Conservation (phyloP, 2,113 vertebrate genomes). For the Cynocephalus volans region DNA sequence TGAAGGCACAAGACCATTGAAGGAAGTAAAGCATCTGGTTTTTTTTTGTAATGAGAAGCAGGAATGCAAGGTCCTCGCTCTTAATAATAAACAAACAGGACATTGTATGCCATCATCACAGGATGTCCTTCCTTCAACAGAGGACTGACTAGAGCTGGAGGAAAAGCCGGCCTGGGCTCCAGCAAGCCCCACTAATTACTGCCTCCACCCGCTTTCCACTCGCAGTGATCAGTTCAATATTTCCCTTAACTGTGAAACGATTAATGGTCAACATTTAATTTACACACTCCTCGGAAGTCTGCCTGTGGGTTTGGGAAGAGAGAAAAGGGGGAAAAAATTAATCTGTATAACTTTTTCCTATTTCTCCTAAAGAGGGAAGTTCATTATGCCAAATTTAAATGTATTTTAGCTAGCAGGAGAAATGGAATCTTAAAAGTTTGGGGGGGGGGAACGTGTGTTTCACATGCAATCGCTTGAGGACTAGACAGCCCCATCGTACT, state of each 20-base stretch:
- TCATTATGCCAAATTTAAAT: background rate
- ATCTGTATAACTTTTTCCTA: slow-evolving; percentile 49
- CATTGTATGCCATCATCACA: slow-evolving; percentile 95
- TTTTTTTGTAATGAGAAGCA: slow-evolving; percentile 93
- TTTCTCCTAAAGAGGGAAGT: slow-evolving; percentile 67
- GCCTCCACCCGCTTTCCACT: slow-evolving; percentile 61
- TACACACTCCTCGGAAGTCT: background rate
- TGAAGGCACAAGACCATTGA: slow-evolving; percentile 88
- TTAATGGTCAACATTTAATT: background rate
- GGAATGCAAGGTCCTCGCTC: slow-evolving; percentile 90
- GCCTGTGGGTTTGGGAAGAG: background rate
- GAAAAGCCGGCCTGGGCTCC: slow-evolving; percentile 78
- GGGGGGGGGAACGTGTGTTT: background rate
- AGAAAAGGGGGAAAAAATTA: background rate
- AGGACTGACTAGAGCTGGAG: slow-evolving; percentile 84
- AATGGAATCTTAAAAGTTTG: background rate
- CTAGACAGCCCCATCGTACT: background rate
- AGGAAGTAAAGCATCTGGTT: slow-evolving; percentile 92
- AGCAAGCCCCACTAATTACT: slow-evolving; percentile 75
- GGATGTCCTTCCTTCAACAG: slow-evolving; percentile 95
- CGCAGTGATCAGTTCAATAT: background rate
- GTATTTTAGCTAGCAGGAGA: slow-evolving; percentile 43
- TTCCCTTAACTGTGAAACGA: background rate
- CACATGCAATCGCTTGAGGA: background rate
- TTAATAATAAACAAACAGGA: slow-evolving; percentile 94